Evolutionary conservation across 2,797 vertebrate genomes (phyloP).

Genomic region (Saxicola maurus): DNA sequence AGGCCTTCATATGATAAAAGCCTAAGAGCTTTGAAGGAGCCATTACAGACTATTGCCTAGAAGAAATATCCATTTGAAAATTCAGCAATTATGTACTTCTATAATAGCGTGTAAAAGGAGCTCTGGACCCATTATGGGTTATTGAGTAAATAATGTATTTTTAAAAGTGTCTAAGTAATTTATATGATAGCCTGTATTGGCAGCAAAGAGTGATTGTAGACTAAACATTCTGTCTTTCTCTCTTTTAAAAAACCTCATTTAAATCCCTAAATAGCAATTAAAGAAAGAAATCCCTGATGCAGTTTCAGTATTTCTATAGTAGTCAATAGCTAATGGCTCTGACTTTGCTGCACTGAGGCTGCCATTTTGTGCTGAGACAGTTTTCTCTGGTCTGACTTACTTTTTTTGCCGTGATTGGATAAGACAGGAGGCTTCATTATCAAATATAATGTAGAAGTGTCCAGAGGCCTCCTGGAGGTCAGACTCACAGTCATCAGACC

Average conservation of each 20-base stretch:
- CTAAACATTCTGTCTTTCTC: slow-evolving; percentile 61
- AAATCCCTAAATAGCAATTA: slow-evolving; percentile 65
- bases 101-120: slow-evolving; percentile 69
- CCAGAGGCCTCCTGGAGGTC: slow-evolving; percentile 41
- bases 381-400: slow-evolving; percentile 21
- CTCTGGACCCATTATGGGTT: slow-evolving; percentile 72
- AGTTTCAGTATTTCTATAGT: slow-evolving; percentile 50
- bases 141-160: slow-evolving; percentile 77
- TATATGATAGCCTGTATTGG: slow-evolving; percentile 66
- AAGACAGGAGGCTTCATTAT: slow-evolving; percentile 53
- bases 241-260: slow-evolving; percentile 55
- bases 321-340: slow-evolving; percentile 59
- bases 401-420: slow-evolving; percentile 28
- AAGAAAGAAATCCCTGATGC: slow-evolving; percentile 58
- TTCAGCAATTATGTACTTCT: slow-evolving; percentile 73
- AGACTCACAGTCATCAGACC: background rate
- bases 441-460: slow-evolving; percentile 28
- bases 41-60: slow-evolving; percentile 70
- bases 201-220: slow-evolving; percentile 63
- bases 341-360: slow-evolving; percentile 20
- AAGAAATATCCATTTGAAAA: slow-evolving; percentile 73
- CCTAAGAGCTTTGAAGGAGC: slow-evolving; percentile 73
- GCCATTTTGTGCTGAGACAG: slow-evolving; percentile 57
- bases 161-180: slow-evolving; percentile 74
- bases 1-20: slow-evolving; percentile 71